phyloP scores from a whole-genome alignment of 2,113 vertebrate species.

The Nerophis lumbriciformis region DNA sequence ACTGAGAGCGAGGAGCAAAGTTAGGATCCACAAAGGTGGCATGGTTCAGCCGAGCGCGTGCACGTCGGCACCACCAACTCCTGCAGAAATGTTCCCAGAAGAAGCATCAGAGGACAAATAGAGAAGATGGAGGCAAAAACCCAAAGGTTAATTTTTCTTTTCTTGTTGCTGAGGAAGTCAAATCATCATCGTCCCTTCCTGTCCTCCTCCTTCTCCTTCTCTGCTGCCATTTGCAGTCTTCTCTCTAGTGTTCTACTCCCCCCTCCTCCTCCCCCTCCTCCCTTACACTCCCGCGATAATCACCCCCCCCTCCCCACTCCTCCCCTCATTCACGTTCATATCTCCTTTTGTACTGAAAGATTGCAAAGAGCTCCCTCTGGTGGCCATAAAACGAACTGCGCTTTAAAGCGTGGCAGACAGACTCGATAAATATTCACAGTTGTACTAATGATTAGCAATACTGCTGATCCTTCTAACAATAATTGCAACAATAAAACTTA shows the following conservation, averaged over 20 bases:
- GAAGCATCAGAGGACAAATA: conserved; percentile 42
- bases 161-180: not conserved
- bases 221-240: conserved; percentile 46
- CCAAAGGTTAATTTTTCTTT: not conserved
- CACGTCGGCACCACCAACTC: conserved; percentile 65
- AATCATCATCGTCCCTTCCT: not conserved
- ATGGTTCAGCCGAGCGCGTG: conserved; percentile 69
- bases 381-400: conserved; percentile 27
- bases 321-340: conserved; percentile 28
- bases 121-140: not conserved
- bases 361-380: conserved; percentile 29
- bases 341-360: conserved; percentile 24
- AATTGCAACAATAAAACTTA: no score
- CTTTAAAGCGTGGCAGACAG: not conserved
- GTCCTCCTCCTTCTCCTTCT: conserved; percentile 37
- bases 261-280: conserved; percentile 6
- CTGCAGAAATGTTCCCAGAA: conserved; percentile 25
- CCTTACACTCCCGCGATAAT: not conserved
- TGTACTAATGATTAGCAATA: no score
- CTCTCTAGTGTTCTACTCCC: conserved; percentile 27
- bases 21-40: conserved; percentile 71
- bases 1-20: conserved; percentile 70
- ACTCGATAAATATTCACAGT: no score
- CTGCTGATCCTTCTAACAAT: no score
- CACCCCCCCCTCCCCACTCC: conserved; percentile 8